These are phyloP conservation scores for Nudaria mundana DNA, from an alignment of 2,888 invertebrate genomes.

Conservation along the genomic window DNA sequence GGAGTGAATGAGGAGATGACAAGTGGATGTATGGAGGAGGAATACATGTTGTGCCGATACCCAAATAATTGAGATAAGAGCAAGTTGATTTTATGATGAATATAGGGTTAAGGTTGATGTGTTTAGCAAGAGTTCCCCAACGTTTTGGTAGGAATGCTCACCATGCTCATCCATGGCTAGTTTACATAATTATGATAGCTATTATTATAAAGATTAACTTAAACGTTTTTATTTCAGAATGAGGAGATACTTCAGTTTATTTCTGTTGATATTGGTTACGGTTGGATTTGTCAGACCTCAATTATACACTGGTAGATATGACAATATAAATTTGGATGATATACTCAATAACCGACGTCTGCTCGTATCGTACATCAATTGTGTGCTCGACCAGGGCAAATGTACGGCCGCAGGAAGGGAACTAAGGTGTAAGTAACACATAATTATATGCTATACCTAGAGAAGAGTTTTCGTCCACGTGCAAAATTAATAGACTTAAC, in stretches of 20 bases:
- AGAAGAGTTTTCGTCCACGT: too few species aligned
- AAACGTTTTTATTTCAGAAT: not conserved
- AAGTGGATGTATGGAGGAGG: too few species aligned
- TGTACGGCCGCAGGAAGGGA: slow-evolving; percentile 85
- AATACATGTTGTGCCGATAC: too few species aligned
- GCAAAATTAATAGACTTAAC: too few species aligned
- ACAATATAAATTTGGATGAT: slow-evolving; percentile 75
- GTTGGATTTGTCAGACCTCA: too few species aligned
- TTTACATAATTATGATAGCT: not conserved
- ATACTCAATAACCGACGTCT: slow-evolving; percentile 82
- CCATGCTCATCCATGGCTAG: not conserved
- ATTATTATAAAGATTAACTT: not conserved
- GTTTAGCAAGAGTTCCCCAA: too few species aligned
- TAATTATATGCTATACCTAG: too few species aligned
- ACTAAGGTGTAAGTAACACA: slow-evolving; percentile 84
- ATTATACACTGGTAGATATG: slow-evolving; percentile 59
- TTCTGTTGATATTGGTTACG: not conserved
- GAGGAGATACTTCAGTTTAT: not conserved
- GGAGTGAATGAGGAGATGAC: too few species aligned
- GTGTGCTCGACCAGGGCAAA: slow-evolving; percentile 78
- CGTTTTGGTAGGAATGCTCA: too few species aligned
- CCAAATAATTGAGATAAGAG: too few species aligned
- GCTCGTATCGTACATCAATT: slow-evolving; percentile 83
- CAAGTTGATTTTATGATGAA: too few species aligned
- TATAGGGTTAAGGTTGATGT: too few species aligned